Evolutionary conservation across 1,140 invertebrate genomes (phyloP).

Genomic region (Tachypleus tridentatus): DNA sequence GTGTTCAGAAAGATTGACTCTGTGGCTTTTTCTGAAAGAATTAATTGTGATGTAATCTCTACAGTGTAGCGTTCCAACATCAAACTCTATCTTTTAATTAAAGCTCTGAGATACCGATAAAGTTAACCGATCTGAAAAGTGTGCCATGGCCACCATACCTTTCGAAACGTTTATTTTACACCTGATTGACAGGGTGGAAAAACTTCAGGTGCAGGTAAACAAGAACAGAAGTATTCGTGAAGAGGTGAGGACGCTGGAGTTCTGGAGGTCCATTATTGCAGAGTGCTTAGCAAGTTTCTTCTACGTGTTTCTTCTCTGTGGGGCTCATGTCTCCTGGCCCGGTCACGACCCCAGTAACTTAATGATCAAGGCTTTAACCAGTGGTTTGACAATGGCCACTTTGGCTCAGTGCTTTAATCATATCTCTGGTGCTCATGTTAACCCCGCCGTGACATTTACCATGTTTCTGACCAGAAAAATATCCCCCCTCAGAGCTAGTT

Average conservation of each 20-base stretch:
- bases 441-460: slow-evolving; percentile 62
- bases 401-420: slow-evolving; percentile 71
- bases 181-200: slow-evolving; percentile 16
- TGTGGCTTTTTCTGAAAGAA: too few relatives aligned
- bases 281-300: slow-evolving; percentile 76
- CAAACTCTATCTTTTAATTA: too few relatives aligned
- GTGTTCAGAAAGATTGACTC: too few relatives aligned
- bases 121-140: too few relatives aligned
- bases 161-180: slow-evolving; percentile 21
- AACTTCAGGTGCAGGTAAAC: slow-evolving; percentile 6
- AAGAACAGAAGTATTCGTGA: slow-evolving; percentile 44
- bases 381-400: slow-evolving; percentile 67
- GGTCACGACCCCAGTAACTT: slow-evolving; percentile 23
- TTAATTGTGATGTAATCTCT: too few relatives aligned
- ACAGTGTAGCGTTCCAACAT: too few relatives aligned
- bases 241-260: slow-evolving; percentile 68
- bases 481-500: slow-evolving; percentile 51
- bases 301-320: slow-evolving; percentile 70
- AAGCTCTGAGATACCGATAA: too few relatives aligned
- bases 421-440: slow-evolving; percentile 66
- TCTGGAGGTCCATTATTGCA: slow-evolving; percentile 75
- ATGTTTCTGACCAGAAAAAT: slow-evolving; percentile 57
- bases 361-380: slow-evolving; percentile 26
- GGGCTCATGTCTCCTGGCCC: slow-evolving; percentile 54
- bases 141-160: slow-evolving; percentile 13